Conservation (phyloP, 1,140 invertebrate genomes). For the Mizuhopecten yessoensis region DNA sequence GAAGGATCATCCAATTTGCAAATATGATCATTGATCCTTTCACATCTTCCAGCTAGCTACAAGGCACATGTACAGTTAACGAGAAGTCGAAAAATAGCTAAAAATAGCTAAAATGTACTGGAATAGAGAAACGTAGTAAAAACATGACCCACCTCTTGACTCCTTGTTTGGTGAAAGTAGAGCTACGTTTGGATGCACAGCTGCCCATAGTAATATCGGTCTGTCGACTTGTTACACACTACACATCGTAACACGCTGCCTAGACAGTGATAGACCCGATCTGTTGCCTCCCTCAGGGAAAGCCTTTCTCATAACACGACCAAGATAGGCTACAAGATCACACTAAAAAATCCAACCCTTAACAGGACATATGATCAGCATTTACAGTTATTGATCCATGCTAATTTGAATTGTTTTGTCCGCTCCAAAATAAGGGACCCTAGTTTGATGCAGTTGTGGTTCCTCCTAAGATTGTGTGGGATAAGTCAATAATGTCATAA, state of each 20-base stretch:
- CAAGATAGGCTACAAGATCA: not conserved
- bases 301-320: not conserved
- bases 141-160: slow-evolving; percentile 16
- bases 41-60: not conserved
- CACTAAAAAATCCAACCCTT: not conserved
- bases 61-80: not conserved
- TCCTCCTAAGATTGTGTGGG: not conserved
- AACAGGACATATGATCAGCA: not conserved
- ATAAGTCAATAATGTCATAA: not conserved
- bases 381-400: not conserved
- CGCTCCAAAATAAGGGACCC: not conserved
- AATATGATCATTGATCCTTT: not conserved
- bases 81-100: not conserved
- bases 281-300: not conserved
- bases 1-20: not conserved
- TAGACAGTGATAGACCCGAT: not conserved
- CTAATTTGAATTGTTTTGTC: not conserved
- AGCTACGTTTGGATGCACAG: slow-evolving; percentile 22
- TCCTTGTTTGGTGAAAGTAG: not conserved
- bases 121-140: not conserved
- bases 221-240: not conserved
- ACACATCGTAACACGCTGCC: not conserved
- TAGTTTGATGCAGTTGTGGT: not conserved
- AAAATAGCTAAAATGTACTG: not conserved
- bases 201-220: not conserved